Conservation (phyloP, 2,888 invertebrate genomes). For the Erannis defoliaria region DNA sequence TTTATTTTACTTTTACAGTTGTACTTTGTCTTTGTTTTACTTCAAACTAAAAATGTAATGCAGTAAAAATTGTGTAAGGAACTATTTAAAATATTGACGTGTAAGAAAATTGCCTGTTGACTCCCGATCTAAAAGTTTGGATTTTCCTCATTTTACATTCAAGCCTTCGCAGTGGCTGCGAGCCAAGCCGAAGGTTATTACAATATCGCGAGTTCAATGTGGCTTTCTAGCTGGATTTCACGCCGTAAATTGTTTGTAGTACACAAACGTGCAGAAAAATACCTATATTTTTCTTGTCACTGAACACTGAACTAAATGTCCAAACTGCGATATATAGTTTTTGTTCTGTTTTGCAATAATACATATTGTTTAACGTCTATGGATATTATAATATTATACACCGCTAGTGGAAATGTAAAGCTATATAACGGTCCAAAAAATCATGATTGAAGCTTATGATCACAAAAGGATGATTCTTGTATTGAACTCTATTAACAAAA, state of each 20-base stretch:
- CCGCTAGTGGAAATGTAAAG: no score
- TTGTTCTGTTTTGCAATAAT: not conserved
- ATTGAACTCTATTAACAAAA: no score
- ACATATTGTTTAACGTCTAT: not conserved
- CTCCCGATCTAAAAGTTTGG: conserved; percentile 23
- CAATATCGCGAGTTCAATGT: conserved; percentile 45
- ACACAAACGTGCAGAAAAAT: conserved; percentile 31
- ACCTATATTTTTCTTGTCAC: conserved; percentile 27
- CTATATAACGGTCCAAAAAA: no score
- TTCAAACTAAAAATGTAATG: not conserved
- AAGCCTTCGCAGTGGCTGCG: conserved; percentile 57
- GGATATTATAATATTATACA: no score
- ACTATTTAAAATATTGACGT: not conserved
- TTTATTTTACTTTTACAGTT: no score
- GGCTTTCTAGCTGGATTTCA: conserved; percentile 32
- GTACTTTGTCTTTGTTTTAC: not conserved
- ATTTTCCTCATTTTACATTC: conserved; percentile 63
- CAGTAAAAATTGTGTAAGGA: no score
- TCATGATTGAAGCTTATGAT: no score
- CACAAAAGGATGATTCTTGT: no score
- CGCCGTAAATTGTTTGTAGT: conserved; percentile 33
- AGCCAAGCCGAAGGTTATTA: conserved; percentile 61
- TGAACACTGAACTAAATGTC: conserved; percentile 16
- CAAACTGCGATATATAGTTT: not conserved
- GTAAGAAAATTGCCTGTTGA: not conserved